Evolutionary conservation across 1,140 invertebrate species (phyloP).

Genomic region (Notospermus geniculatus): DNA sequence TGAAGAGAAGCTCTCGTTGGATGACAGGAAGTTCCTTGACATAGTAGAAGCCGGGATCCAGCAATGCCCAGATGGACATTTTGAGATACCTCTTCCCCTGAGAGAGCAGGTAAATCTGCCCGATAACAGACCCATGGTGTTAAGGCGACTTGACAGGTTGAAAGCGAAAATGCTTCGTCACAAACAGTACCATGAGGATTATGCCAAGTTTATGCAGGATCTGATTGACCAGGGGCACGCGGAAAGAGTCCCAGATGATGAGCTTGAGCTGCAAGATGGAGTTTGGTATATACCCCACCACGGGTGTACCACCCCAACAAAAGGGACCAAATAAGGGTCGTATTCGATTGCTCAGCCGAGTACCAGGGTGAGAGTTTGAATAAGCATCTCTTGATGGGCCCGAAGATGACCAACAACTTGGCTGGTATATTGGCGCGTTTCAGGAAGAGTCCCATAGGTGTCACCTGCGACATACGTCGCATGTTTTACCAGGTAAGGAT

Average conservation of each 20-base stretch:
- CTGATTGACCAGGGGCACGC: conserved; percentile 19
- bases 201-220: conserved; percentile 16
- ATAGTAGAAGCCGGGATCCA: background rate
- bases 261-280: background rate
- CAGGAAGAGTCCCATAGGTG: conserved; percentile 16
- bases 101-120: background rate
- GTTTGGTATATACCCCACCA: conserved; percentile 23
- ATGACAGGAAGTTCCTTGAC: background rate
- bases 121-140: too few relatives aligned
- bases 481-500: conserved; percentile 25
- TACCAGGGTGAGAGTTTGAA: conserved; percentile 34
- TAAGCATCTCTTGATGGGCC: conserved; percentile 29
- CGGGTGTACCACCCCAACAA: conserved; percentile 22
- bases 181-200: background rate
- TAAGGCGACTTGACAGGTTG: background rate
- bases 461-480: conserved; percentile 18
- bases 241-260: conserved; percentile 8
- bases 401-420: conserved; percentile 47
- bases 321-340: background rate
- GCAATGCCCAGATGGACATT: background rate
- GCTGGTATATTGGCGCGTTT: conserved; percentile 29
- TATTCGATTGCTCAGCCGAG: conserved; percentile 7
- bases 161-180: background rate
- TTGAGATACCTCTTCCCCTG: background rate
- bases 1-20: background rate